Evolutionary conservation across 1,140 invertebrate genomes (phyloP).

Genomic region (Heterodera schachtii): DNA sequence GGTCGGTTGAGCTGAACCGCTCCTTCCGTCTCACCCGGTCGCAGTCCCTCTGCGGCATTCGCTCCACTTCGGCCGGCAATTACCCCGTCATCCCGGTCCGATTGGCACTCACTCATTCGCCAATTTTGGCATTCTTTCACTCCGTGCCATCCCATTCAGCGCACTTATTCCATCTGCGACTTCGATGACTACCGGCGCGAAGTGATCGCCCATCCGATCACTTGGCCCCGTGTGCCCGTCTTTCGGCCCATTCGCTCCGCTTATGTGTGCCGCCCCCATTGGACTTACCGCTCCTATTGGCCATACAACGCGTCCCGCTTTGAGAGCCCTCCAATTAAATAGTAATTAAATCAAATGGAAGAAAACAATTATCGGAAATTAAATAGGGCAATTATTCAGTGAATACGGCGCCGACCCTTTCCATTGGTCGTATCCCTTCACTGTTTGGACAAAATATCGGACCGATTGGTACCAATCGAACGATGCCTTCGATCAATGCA

Average conservation of each 20-base stretch:
- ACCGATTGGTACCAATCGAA: conserved; percentile 16
- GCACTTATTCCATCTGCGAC: conserved; percentile 23
- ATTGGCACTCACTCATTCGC: not conserved
- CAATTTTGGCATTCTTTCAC: not conserved
- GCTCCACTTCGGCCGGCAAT: conserved; percentile 27
- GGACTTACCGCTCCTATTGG: conserved; percentile 31
- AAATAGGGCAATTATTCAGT: not conserved
- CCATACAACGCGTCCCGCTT: conserved; percentile 15
- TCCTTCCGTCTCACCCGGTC: conserved; percentile 23
- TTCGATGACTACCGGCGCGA: conserved; percentile 24
- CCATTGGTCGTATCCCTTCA: conserved; percentile 27
- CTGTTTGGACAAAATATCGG: conserved; percentile 28
- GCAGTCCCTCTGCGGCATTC: conserved; percentile 24
- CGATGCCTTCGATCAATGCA: no score
- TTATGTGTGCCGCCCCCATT: conserved; percentile 22
- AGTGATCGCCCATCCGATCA: conserved; percentile 26
- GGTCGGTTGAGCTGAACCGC: conserved; percentile 5
- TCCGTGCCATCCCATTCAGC: conserved; percentile 8
- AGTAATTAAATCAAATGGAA: not conserved
- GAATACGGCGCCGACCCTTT: conserved; percentile 28
- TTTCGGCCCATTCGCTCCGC: conserved; percentile 8
- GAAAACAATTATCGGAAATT: not conserved
- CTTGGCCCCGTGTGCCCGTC: conserved; percentile 17
- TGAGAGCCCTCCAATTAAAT: conserved; percentile 18
- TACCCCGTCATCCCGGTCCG: conserved; percentile 27